phyloP scores from a whole-genome alignment of 2,888 invertebrate genomes.

The Sycophila texana region DNA sequence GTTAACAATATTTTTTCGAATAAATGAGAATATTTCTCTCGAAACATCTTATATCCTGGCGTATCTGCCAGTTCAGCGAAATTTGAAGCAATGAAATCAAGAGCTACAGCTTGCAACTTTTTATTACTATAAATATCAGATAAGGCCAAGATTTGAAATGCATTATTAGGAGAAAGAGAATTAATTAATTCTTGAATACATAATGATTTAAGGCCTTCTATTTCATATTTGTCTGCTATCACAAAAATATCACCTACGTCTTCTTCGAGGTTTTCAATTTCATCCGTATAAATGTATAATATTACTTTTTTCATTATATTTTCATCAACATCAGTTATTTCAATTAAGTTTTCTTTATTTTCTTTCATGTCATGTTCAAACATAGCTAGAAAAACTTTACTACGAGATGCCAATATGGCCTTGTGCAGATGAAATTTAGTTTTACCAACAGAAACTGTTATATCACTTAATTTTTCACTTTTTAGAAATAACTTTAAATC shows the following conservation, averaged over 20 bases:
- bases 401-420: neutral
- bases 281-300: neutral
- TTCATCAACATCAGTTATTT: conserved; percentile 1
- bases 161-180: neutral
- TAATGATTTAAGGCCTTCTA: neutral
- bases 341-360: neutral
- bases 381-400: conserved; percentile 4
- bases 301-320: neutral
- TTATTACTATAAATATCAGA: neutral
- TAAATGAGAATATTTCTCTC: neutral
- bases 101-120: neutral
- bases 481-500: neutral
- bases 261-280: neutral
- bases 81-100: neutral
- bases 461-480: neutral
- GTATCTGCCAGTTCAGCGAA: neutral
- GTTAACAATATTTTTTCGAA: neutral
- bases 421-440: neutral
- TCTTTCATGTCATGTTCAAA: neutral
- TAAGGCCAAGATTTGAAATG: neutral
- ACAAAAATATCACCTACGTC: neutral
- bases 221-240: neutral
- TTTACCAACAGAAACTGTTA: neutral
- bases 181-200: neutral
- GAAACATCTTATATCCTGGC: neutral